Conservation (phyloP, 2,888 invertebrate species). For the Diplolepis rosae region DNA sequence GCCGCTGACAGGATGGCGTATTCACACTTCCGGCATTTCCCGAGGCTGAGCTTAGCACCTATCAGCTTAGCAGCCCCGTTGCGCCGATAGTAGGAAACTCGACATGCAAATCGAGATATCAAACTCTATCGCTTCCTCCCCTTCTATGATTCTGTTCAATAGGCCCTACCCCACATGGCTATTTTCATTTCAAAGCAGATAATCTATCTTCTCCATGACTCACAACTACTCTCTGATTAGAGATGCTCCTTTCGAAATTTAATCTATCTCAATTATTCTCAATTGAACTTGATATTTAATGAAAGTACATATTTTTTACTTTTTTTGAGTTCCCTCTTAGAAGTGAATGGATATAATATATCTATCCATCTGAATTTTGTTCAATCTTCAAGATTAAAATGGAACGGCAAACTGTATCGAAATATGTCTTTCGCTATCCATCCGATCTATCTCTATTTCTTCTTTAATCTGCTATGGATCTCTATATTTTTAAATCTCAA, state of each 20-base stretch:
- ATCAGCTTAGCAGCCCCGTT: conserved; percentile 32
- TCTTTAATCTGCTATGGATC: no score
- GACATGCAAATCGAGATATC: conserved; percentile 46
- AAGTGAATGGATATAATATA: no score
- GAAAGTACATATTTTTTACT: no score
- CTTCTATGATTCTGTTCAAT: conserved; percentile 8
- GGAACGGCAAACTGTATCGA: no score
- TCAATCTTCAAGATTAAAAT: no score
- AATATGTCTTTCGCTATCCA: no score
- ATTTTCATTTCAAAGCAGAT: neutral
- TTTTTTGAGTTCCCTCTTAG: no score
- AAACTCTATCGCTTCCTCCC: neutral
- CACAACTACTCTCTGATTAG: neutral
- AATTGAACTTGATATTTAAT: no score
- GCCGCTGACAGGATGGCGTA: conserved; percentile 41
- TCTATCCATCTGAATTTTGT: no score
- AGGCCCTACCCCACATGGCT: neutral
- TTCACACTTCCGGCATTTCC: conserved; percentile 26
- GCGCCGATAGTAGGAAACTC: conserved; percentile 41
- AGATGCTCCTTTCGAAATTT: neutral
- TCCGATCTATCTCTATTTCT: no score
- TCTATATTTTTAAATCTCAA: no score
- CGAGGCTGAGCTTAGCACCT: conserved; percentile 25
- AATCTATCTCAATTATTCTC: no score
- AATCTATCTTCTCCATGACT: neutral